These are phyloP conservation scores for Erinaceus europaeus DNA, from an alignment of 2,113 vertebrate genomes.

Conservation along the genomic window DNA sequence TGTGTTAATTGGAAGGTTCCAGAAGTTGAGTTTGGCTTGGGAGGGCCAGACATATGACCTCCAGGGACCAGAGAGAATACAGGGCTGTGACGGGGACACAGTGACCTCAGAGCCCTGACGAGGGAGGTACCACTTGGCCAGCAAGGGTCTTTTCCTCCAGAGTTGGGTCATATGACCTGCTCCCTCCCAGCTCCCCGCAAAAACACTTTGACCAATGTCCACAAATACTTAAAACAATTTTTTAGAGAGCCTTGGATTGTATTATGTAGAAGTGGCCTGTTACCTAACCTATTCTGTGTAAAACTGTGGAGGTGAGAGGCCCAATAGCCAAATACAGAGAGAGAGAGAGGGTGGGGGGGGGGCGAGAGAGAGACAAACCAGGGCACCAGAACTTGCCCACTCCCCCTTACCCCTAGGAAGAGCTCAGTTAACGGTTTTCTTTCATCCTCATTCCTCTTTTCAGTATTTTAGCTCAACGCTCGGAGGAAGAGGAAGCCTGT, in stretches of 20 bases:
- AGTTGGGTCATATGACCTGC: not conserved
- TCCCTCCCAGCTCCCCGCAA: not conserved
- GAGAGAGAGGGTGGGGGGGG: too few species aligned
- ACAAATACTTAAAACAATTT: not conserved
- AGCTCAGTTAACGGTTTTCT: fast-evolving
- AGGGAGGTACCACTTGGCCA: too few species aligned
- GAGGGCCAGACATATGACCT: not conserved
- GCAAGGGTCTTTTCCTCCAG: not conserved
- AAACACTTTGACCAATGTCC: not conserved
- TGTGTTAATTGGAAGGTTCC: not conserved
- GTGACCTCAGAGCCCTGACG: too few species aligned
- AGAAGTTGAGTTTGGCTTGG: not conserved
- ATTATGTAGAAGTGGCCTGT: too few species aligned
- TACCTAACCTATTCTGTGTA: too few species aligned
- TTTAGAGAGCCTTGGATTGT: not conserved
- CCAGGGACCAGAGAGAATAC: not conserved
- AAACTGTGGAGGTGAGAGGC: too few species aligned
- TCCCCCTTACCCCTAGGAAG: too few species aligned
- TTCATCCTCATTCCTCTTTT: fast-evolving
- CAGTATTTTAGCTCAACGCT: too few species aligned
- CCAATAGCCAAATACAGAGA: too few species aligned
- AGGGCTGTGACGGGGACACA: too few species aligned
- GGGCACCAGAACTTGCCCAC: not conserved
- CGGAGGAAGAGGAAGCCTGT: not conserved
- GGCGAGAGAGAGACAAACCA: too few species aligned